phyloP scores from a whole-genome alignment of 2,113 vertebrate species.

The Cromileptes altivelis region DNA sequence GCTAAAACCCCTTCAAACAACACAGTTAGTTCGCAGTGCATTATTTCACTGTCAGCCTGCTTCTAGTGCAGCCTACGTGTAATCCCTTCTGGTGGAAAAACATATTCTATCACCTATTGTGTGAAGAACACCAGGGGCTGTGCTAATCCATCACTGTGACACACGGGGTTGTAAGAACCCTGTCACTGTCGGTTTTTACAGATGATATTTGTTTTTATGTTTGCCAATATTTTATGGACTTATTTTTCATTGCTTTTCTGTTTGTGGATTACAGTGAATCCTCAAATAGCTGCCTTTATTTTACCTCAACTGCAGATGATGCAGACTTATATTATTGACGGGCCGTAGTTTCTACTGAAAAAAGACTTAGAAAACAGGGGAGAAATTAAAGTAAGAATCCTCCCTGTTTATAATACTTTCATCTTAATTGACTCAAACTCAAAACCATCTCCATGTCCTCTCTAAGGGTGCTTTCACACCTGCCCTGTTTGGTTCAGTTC shows the following conservation, averaged over 20 bases:
- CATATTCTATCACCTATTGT: slow-evolving; percentile 12
- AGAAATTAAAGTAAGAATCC: not conserved
- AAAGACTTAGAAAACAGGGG: no score
- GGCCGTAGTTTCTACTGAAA: not conserved
- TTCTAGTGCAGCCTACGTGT: not conserved
- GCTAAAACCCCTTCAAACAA: not conserved
- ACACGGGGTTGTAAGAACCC: slow-evolving; percentile 13
- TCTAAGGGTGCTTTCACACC: not conserved
- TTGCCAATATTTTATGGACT: slow-evolving; percentile 15
- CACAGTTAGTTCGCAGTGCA: not conserved
- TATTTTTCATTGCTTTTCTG: slow-evolving; percentile 8
- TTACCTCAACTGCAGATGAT: slow-evolving; percentile 30
- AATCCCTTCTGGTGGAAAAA: slow-evolving; percentile 2
- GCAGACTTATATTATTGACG: slow-evolving; percentile 5
- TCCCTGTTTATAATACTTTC: not conserved
- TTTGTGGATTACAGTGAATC: slow-evolving; percentile 22
- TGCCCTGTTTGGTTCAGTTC: no score
- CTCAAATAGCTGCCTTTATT: slow-evolving; percentile 9
- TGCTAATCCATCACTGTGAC: slow-evolving; percentile 44
- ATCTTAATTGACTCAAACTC: not conserved
- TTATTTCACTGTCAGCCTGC: slow-evolving; percentile 3
- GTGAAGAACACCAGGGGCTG: not conserved
- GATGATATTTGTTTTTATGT: slow-evolving; percentile 34
- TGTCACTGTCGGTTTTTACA: slow-evolving; percentile 27
- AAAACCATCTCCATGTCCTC: not conserved